These are phyloP conservation scores for Nycticryphes semicollaris DNA, from an alignment of 2,113 vertebrate genomes.

Conservation along the genomic window DNA sequence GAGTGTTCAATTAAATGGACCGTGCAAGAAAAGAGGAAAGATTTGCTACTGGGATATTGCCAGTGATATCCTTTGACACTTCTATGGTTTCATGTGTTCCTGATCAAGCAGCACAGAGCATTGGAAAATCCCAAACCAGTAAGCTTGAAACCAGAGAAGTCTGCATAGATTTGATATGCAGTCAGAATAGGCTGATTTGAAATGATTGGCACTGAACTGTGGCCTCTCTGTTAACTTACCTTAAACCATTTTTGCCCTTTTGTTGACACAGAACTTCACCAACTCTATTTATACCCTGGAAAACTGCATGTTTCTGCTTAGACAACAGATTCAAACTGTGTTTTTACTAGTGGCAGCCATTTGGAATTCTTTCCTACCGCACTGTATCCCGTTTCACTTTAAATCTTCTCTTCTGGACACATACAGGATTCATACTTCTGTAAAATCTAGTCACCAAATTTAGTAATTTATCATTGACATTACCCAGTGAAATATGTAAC, in stretches of 20 bases:
- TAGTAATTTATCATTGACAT: background rate
- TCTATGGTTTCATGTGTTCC: conserved; percentile 62
- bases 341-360: conserved; percentile 21
- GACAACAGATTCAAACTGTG: conserved; percentile 23
- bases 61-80: conserved; percentile 53
- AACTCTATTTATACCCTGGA: conserved; percentile 6
- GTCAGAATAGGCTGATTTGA: conserved; percentile 54
- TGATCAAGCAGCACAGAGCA: conserved; percentile 56
- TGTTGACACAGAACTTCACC: conserved; percentile 26
- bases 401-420: conserved; percentile 37
- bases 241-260: conserved; percentile 36
- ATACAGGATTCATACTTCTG: background rate
- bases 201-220: conserved; percentile 33
- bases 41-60: conserved; percentile 61
- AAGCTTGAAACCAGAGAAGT: conserved; percentile 56
- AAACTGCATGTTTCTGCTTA: conserved; percentile 30
- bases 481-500: background rate
- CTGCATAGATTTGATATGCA: conserved; percentile 30
- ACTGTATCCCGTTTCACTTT: conserved; percentile 31
- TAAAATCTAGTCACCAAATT: conserved; percentile 23
- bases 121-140: conserved; percentile 56
- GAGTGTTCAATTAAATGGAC: conserved; percentile 57
- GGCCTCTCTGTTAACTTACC: conserved; percentile 49
- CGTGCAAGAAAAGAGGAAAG: conserved; percentile 43
- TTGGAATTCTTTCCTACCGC: conserved; percentile 48